phyloP scores from a whole-genome alignment of 2,797 vertebrate species.

The Melanotaenia boesemani region DNA sequence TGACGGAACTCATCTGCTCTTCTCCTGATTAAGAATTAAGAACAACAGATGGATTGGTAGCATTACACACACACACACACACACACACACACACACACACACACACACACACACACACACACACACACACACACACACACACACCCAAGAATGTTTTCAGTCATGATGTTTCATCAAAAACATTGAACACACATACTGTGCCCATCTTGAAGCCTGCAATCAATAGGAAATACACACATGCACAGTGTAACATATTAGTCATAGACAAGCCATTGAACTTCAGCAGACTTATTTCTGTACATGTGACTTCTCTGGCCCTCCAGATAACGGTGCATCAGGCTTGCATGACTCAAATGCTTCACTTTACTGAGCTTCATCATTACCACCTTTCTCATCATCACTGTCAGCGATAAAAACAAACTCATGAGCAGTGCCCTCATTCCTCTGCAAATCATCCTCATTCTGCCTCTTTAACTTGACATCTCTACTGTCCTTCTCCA shows the following conservation, averaged over 20 bases:
- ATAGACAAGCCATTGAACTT: conserved; percentile 25
- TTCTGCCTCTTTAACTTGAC: conserved; percentile 28
- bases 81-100: conserved; percentile 16
- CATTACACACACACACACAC: conserved; percentile 7
- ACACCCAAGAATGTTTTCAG: conserved; percentile 14
- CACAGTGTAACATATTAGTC: conserved; percentile 1
- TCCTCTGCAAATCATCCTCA: conserved; percentile 18
- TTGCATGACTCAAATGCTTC: conserved; percentile 27
- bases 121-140: conserved; percentile 21
- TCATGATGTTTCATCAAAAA: conserved; percentile 49
- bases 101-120: conserved; percentile 25
- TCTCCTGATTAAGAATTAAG: conserved; percentile 69
- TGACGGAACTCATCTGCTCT: conserved; percentile 80
- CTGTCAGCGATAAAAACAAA: conserved; percentile 15
- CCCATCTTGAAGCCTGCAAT: conserved; percentile 41
- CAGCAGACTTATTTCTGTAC: conserved; percentile 7
- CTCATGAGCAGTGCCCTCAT: background rate
- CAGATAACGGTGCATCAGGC: conserved; percentile 13
- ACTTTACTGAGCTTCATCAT: conserved; percentile 22
- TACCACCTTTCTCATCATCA: conserved; percentile 30
- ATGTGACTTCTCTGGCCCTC: background rate
- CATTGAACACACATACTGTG: conserved; percentile 24
- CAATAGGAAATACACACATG: conserved; percentile 44
- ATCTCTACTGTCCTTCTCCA: conserved; percentile 30
- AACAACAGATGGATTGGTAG: conserved; percentile 78